Evolutionary conservation across 2,888 invertebrate species (phyloP).

Genomic region (Myopa tessellatipennis): DNA sequence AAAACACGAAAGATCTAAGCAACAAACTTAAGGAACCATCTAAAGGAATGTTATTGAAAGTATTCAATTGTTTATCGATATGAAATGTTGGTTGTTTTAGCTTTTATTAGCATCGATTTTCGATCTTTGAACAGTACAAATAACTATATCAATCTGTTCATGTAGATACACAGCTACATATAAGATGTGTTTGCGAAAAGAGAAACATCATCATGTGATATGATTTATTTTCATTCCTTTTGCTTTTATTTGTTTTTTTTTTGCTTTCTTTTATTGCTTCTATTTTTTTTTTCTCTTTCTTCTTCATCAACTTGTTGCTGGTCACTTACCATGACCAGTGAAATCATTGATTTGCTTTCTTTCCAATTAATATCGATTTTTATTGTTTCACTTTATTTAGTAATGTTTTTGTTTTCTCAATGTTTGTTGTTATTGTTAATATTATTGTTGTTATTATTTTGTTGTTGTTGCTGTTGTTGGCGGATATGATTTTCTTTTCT

Average conservation of each 20-base stretch:
- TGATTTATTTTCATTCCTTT: not conserved
- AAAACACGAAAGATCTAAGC: no score
- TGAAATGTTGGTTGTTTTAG: no score
- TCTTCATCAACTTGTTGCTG: not conserved
- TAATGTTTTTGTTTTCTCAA: not conserved
- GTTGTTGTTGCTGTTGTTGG: not conserved
- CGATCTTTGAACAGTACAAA: no score
- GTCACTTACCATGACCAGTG: constrained; percentile 44
- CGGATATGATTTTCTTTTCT: not conserved
- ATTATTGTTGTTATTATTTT: not conserved
- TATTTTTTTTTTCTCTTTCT: not conserved
- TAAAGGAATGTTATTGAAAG: no score
- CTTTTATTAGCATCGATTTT: no score
- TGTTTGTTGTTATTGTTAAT: not conserved
- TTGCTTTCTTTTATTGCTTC: not conserved
- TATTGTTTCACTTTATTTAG: constrained; percentile 12
- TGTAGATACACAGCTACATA: not conserved
- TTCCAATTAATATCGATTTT: constrained; percentile 23
- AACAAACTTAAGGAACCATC: no score
- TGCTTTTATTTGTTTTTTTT: not conserved
- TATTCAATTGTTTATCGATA: no score
- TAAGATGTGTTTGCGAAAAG: not conserved
- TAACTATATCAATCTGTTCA: not conserved
- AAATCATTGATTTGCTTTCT: constrained; percentile 38
- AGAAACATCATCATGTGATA: not conserved